Evolutionary conservation across 2,797 vertebrate genomes (phyloP).

Genomic region (Scarus forsteni): DNA sequence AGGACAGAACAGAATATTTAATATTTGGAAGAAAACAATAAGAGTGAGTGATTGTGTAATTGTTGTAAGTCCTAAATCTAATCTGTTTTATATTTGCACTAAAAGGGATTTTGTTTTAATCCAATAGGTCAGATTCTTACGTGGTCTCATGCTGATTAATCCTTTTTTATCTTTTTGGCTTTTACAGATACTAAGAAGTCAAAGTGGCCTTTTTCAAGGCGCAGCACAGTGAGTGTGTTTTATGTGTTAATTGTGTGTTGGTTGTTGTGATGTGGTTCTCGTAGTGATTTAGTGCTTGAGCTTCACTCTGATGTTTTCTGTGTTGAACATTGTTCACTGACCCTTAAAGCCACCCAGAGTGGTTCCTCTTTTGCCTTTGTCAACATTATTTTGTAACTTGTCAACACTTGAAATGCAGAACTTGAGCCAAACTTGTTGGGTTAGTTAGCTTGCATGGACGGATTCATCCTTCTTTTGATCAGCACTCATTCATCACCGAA

Average conservation of each 20-base stretch:
- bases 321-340: slow-evolving; percentile 80
- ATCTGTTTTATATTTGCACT: no score
- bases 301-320: slow-evolving; percentile 53
- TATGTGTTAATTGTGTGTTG: slow-evolving; percentile 4
- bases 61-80: background rate
- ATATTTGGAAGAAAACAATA: background rate
- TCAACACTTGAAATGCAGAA: slow-evolving; percentile 55
- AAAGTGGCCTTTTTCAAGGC: slow-evolving; percentile 91
- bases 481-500: background rate
- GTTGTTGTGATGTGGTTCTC: slow-evolving; percentile 11
- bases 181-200: slow-evolving; percentile 90
- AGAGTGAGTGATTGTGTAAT: background rate
- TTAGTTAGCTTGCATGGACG: slow-evolving; percentile 15
- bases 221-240: slow-evolving; percentile 83
- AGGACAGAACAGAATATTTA: background rate
- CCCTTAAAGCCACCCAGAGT: slow-evolving; percentile 78
- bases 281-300: slow-evolving; percentile 20
- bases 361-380: slow-evolving; percentile 61
- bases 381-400: slow-evolving; percentile 48
- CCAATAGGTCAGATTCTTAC: background rate
- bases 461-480: background rate
- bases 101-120: slow-evolving; percentile 23
- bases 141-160: slow-evolving; percentile 6
- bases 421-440: slow-evolving; percentile 36
- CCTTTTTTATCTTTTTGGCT: slow-evolving; percentile 13